A percentile compares a stretch with the other conserved stretches of the same genome.
Evolutionary conservation across 2,797 vertebrate genomes (phyloP).

Genomic region (Australoheros facetus): DNA sequence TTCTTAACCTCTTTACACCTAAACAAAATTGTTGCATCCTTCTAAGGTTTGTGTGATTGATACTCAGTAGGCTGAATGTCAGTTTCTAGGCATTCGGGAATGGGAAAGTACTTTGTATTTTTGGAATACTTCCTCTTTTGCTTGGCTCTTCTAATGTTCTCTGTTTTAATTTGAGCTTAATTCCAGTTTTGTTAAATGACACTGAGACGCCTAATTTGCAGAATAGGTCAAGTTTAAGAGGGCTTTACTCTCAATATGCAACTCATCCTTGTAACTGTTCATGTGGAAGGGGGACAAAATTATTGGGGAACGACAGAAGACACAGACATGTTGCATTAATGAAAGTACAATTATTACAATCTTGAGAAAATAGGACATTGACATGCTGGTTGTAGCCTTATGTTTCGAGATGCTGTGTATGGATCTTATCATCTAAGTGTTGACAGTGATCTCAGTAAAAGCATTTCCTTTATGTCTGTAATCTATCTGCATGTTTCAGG

Average conservation of each 20-base stretch:
- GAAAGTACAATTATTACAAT: background rate
- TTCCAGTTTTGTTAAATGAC: background rate
- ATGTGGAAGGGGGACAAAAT: background rate
- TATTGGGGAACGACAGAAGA: background rate
- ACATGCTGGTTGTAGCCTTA: background rate
- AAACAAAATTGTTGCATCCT: background rate
- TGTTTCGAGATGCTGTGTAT: background rate
- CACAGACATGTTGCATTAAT: background rate
- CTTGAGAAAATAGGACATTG: background rate
- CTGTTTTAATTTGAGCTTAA: too few relatives aligned
- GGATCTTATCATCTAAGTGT: background rate
- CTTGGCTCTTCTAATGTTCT: too few relatives aligned
- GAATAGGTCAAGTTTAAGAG: background rate
- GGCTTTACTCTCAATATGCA: background rate
- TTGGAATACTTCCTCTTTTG: background rate
- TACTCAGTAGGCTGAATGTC: background rate
- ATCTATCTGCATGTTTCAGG: conserved; percentile 1
- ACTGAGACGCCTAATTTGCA: background rate
- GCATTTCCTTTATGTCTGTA: conserved; percentile 1
- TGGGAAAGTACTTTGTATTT: background rate
- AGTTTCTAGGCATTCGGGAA: background rate
- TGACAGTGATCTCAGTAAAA: background rate
- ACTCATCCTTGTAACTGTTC: background rate
- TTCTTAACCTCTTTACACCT: background rate
- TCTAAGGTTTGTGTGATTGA: background rate